Conservation (phyloP, 2,888 invertebrate species). For the Rhagonycha fulva region DNA sequence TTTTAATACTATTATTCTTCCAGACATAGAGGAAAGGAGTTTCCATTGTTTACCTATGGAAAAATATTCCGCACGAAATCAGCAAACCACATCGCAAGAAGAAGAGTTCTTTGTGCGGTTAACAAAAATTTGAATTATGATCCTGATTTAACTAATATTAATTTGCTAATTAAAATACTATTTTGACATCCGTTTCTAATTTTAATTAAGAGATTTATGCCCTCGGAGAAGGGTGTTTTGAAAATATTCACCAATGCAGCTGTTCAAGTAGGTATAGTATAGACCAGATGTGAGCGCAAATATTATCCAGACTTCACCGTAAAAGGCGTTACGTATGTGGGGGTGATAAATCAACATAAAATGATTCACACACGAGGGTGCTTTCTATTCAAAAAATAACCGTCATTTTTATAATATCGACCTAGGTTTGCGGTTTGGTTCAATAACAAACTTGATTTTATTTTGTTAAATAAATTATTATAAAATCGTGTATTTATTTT, state of each 20-base stretch:
- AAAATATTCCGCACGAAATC: too few species aligned
- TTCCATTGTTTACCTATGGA: not conserved
- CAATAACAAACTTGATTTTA: not conserved
- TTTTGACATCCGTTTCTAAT: not conserved
- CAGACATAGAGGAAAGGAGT: not conserved
- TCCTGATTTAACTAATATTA: not conserved
- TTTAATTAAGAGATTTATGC: not conserved
- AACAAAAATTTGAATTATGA: too few species aligned
- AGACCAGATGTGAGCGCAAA: not conserved
- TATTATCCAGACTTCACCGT: not conserved
- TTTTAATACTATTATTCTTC: not conserved
- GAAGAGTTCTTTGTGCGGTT: too few species aligned
- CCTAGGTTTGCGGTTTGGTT: not conserved
- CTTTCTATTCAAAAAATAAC: not conserved
- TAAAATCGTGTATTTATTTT: not conserved
- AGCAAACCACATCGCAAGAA: too few species aligned
- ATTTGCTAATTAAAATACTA: not conserved
- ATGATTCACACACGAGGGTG: not conserved
- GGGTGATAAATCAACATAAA: constrained; percentile 2
- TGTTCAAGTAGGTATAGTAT: not conserved
- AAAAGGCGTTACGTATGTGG: not conserved
- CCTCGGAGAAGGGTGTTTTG: not conserved
- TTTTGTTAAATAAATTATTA: constrained; percentile 33
- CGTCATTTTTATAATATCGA: not conserved
- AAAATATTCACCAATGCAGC: not conserved